Evolutionary conservation across 2,113 vertebrate species (phyloP).

Genomic region (Leptosomus discolor): DNA sequence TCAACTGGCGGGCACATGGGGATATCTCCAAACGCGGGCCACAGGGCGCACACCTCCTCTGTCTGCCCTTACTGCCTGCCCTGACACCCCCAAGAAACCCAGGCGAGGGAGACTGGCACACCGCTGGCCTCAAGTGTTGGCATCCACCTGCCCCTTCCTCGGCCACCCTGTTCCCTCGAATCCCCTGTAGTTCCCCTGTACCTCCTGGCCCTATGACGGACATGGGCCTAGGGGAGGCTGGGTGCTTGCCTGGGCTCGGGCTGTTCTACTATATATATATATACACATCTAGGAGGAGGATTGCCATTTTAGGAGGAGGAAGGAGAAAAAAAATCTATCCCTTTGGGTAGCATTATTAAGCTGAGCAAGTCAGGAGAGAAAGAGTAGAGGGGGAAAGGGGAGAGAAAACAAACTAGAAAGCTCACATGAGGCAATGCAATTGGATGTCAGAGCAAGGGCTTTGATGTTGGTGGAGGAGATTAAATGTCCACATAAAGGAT

Average conservation of each 20-base stretch:
- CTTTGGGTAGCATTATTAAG: not conserved
- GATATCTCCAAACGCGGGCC: not conserved
- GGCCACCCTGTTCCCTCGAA: fast-evolving
- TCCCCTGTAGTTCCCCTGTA: not conserved
- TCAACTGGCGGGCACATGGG: fast-evolving
- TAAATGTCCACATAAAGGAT: conserved; percentile 46
- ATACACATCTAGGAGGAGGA: not conserved
- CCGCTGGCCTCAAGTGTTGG: not conserved
- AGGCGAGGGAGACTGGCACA: fast-evolving
- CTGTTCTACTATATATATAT: not conserved
- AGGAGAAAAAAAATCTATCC: not conserved
- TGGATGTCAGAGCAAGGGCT: not conserved
- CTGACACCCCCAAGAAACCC: not conserved
- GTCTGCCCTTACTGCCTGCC: fast-evolving
- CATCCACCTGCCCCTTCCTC: not conserved
- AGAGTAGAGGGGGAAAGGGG: not conserved
- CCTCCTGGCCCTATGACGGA: fast-evolving
- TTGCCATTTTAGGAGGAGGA: not conserved
- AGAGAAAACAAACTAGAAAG: not conserved
- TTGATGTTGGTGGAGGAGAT: conserved; percentile 29
- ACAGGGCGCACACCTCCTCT: fast-evolving
- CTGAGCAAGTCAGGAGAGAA: not conserved
- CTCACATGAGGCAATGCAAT: not conserved
- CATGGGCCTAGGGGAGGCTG: not conserved
- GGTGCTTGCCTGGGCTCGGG: fast-evolving